Percentiles rank a stretch among this genome's conserved stretches.
phyloP scores from a whole-genome alignment of 2,888 invertebrate species.

The Drosophila longiperda region DNA sequence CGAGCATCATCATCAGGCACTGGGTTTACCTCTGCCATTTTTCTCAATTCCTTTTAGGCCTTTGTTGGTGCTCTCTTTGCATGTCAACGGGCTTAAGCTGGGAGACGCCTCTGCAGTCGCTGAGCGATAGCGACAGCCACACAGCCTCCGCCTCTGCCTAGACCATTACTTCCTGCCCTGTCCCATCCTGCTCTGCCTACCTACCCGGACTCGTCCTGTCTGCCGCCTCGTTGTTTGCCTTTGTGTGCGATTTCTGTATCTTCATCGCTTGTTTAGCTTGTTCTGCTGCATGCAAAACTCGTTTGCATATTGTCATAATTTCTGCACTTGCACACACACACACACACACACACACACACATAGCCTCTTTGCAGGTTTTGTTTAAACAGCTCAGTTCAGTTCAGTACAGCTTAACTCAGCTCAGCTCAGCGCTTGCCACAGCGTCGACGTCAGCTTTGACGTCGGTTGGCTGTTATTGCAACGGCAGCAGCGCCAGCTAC shows the following conservation, averaged over 20 bases:
- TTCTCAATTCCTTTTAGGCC: slow-evolving; percentile 44
- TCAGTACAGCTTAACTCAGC: slow-evolving; percentile 39
- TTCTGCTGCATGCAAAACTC: slow-evolving; percentile 67
- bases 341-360: slow-evolving; percentile 25
- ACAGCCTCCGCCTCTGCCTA: slow-evolving; percentile 50
- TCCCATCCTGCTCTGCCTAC: slow-evolving; percentile 29
- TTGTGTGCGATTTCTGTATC: slow-evolving; percentile 65
- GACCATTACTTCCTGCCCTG: slow-evolving; percentile 58
- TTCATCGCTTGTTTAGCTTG: slow-evolving; percentile 54
- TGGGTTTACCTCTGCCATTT: slow-evolving; percentile 56
- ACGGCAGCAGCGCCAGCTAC: slow-evolving; percentile 43
- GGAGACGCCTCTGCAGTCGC: slow-evolving; percentile 54
- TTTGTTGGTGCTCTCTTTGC: slow-evolving; percentile 71
- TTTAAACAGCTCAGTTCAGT: slow-evolving; percentile 67
- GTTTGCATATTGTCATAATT: slow-evolving; percentile 81
- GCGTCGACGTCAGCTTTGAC: slow-evolving; percentile 11
- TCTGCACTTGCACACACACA: slow-evolving; percentile 59
- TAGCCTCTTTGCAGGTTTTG: slow-evolving; percentile 49
- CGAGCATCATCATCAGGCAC: slow-evolving; percentile 12
- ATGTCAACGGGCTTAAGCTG: slow-evolving; percentile 71
- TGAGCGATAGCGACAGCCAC: slow-evolving; percentile 22
- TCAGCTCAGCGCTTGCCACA: slow-evolving; percentile 39
- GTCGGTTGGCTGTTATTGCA: slow-evolving; percentile 48
- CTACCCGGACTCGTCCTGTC: slow-evolving; percentile 13
- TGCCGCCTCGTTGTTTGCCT: slow-evolving; percentile 36